These are phyloP conservation scores for Mallotus villosus DNA, from an alignment of 2,797 vertebrate species.

Conservation along the genomic window DNA sequence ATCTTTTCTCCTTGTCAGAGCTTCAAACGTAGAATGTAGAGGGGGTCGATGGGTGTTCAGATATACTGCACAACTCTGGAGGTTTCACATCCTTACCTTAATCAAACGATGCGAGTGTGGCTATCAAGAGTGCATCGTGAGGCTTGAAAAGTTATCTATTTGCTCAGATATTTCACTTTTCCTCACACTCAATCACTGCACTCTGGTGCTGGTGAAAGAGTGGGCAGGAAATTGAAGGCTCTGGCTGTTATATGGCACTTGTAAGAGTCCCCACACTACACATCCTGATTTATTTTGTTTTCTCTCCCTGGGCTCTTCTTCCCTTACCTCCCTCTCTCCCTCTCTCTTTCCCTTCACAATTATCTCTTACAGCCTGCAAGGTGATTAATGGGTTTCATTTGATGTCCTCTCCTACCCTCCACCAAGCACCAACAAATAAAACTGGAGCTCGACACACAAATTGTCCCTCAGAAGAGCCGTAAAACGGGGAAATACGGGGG, in stretches of 20 bases:
- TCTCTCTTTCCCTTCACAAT: constrained; percentile 77
- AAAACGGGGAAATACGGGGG: constrained; percentile 72
- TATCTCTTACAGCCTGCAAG: constrained; percentile 79
- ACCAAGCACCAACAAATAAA: constrained; percentile 80
- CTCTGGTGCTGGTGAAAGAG: constrained; percentile 30
- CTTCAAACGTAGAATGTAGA: background rate
- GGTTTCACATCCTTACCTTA: background rate
- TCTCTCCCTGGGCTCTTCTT: constrained; percentile 52
- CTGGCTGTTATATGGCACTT: constrained; percentile 59
- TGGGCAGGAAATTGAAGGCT: constrained; percentile 63
- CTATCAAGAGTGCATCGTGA: constrained; percentile 1
- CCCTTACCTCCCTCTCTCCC: constrained; percentile 44
- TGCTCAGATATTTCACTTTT: constrained; percentile 58
- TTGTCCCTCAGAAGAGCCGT: constrained; percentile 83
- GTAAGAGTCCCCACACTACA: constrained; percentile 62
- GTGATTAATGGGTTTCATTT: constrained; percentile 88
- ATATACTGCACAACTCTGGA: background rate
- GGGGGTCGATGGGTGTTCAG: background rate
- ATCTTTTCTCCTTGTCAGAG: background rate
- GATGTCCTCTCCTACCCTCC: constrained; percentile 76
- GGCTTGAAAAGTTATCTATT: constrained; percentile 52
- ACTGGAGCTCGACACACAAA: constrained; percentile 76
- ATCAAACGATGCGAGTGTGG: background rate
- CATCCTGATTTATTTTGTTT: constrained; percentile 76
- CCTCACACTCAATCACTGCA: constrained; percentile 48